A percentile compares a stretch with the other conserved stretches of the same genome.
Evolutionary conservation across 2,888 invertebrate species (phyloP).

Genomic region (Lordiphosa fenestrarum): DNA sequence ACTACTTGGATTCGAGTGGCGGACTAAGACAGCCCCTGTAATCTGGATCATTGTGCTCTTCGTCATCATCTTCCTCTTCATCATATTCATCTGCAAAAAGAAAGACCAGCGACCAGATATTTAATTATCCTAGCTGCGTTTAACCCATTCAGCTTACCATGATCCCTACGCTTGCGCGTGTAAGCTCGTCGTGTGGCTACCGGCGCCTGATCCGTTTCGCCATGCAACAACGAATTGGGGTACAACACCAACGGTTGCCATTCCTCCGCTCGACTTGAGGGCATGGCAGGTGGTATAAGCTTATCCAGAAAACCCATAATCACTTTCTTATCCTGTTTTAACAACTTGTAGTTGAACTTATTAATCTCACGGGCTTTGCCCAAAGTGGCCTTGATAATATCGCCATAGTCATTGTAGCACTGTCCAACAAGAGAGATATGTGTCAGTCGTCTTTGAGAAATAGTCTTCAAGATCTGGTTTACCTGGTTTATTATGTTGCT

Average conservation of each 20-base stretch:
- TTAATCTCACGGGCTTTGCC: constrained; percentile 98
- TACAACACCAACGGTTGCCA: constrained; percentile 96
- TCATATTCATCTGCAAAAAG: constrained; percentile 78
- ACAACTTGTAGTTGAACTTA: constrained; percentile 97
- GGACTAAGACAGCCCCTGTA: constrained; percentile 70
- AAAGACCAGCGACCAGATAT: too few relatives aligned
- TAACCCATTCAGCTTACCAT: constrained; percentile 62
- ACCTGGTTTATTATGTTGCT: too few relatives aligned
- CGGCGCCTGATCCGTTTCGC: constrained; percentile 87
- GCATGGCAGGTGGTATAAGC: constrained; percentile 89
- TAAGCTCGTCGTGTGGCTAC: constrained; percentile 84
- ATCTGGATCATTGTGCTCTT: constrained; percentile 83
- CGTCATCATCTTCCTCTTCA: constrained; percentile 85
- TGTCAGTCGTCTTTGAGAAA: too few relatives aligned
- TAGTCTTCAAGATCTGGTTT: too few relatives aligned
- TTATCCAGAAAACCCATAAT: constrained; percentile 94
- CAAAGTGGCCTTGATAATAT: constrained; percentile 97
- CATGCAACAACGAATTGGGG: constrained; percentile 93
- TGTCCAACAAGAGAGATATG: too few relatives aligned
- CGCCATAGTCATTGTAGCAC: too few relatives aligned
- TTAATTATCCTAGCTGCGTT: background rate
- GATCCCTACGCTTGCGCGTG: constrained; percentile 81
- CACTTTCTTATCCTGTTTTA: constrained; percentile 97
- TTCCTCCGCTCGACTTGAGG: constrained; percentile 92
- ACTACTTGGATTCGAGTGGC: background rate